These are phyloP conservation scores for Eonycteris spelaea DNA, from an alignment of 2,113 vertebrate species.

Conservation along the genomic window DNA sequence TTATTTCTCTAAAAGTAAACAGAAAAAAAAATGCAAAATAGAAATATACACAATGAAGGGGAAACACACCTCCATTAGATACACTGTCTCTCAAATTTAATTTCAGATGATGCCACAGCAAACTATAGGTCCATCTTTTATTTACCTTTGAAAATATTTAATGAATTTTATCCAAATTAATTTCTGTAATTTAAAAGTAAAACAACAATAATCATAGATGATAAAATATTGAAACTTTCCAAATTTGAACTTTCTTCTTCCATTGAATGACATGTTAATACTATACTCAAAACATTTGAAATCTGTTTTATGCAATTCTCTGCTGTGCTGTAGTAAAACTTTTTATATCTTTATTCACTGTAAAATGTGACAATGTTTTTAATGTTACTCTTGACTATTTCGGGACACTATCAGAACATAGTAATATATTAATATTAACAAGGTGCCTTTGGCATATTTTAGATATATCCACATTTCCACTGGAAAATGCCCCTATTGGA, in stretches of 20 bases:
- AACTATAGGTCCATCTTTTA: not conserved
- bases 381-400: not conserved
- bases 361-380: not conserved
- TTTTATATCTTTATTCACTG: not conserved
- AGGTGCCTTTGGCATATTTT: constrained; percentile 63
- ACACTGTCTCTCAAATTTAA: not conserved
- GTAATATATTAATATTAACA: constrained; percentile 8
- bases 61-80: not conserved
- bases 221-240: not conserved
- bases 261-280: not conserved
- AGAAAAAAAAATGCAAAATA: constrained; percentile 2
- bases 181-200: constrained; percentile 18
- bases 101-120: not conserved
- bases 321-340: not conserved
- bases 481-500: constrained; percentile 97
- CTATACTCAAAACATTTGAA: not conserved
- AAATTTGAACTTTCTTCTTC: not conserved
- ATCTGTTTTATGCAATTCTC: not conserved
- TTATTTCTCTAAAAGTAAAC: not conserved
- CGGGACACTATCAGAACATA: not conserved
- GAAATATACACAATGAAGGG: not conserved
- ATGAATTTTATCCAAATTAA: not conserved
- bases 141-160: constrained; percentile 18
- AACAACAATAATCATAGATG: not conserved
- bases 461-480: constrained; percentile 89